A percentile compares a stretch with the other conserved stretches of the same genome.
Evolutionary conservation across 1,140 invertebrate species (phyloP).

Genomic region (Olivierus martensii): DNA sequence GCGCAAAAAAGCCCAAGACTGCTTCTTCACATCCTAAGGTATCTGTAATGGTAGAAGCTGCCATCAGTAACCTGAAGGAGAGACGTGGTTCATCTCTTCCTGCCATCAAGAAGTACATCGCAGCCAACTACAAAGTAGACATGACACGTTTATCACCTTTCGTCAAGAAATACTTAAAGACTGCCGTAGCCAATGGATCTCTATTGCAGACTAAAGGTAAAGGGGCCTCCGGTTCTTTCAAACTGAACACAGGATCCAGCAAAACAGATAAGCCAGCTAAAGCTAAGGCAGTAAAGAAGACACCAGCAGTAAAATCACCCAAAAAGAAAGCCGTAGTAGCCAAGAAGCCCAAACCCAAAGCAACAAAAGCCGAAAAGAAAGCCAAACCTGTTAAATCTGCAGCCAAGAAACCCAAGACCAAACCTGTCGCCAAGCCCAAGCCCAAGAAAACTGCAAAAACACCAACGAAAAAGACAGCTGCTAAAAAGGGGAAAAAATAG

Average conservation of each 20-base stretch:
- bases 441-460: neutral
- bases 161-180: constrained; percentile 42
- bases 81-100: constrained; percentile 42
- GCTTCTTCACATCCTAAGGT: constrained; percentile 21
- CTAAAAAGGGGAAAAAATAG: neutral
- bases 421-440: neutral
- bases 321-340: constrained; percentile 6
- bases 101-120: constrained; percentile 48
- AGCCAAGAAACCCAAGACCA: neutral
- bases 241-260: constrained; percentile 24
- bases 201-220: constrained; percentile 45
- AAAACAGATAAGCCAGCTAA: constrained; percentile 23
- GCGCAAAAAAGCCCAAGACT: constrained; percentile 1
- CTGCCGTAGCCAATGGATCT: constrained; percentile 36
- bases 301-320: neutral
- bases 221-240: constrained; percentile 42
- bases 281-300: constrained; percentile 3
- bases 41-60: constrained; percentile 19
- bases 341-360: neutral
- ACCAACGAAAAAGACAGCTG: neutral
- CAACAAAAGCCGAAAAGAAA: neutral
- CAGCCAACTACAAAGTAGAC: constrained; percentile 41
- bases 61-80: constrained; percentile 29
- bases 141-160: constrained; percentile 39
- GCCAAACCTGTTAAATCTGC: neutral